A percentile compares a stretch with the other conserved stretches of the same genome.
These are phyloP conservation scores for Cylindroiulus punctatus DNA, from an alignment of 2,888 invertebrate genomes.

Conservation along the genomic window DNA sequence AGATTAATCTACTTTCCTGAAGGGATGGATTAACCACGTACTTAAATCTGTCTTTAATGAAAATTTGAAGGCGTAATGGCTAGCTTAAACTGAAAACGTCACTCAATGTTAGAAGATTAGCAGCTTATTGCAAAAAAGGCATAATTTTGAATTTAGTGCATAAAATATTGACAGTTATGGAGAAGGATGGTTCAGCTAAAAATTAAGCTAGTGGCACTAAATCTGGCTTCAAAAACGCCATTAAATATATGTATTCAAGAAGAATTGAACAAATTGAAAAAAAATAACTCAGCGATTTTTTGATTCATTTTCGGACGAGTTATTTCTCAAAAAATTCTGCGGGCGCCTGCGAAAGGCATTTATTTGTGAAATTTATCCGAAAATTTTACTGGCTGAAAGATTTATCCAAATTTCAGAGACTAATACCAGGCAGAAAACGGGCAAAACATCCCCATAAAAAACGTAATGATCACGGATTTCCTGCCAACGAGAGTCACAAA, in stretches of 20 bases:
- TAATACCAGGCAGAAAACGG: background rate
- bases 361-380: background rate
- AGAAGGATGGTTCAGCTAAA: too few species aligned
- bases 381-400: background rate
- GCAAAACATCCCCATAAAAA: conserved; percentile 16
- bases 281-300: too few species aligned
- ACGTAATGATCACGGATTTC: conserved; percentile 25
- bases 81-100: background rate
- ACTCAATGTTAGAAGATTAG: background rate
- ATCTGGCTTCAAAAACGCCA: too few species aligned
- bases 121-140: background rate
- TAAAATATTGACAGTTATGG: too few species aligned
- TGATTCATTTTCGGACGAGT: background rate
- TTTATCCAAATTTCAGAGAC: background rate
- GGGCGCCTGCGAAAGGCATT: too few species aligned
- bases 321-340: background rate
- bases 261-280: too few species aligned
- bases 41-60: background rate
- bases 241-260: too few species aligned
- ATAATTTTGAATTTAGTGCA: too few species aligned
- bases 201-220: too few species aligned
- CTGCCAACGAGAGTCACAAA: background rate
- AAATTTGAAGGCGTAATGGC: background rate
- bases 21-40: background rate
- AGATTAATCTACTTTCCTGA: background rate